Conservation (phyloP, 92 coral and sea anemone species). For the Galaxea fascicularis region DNA sequence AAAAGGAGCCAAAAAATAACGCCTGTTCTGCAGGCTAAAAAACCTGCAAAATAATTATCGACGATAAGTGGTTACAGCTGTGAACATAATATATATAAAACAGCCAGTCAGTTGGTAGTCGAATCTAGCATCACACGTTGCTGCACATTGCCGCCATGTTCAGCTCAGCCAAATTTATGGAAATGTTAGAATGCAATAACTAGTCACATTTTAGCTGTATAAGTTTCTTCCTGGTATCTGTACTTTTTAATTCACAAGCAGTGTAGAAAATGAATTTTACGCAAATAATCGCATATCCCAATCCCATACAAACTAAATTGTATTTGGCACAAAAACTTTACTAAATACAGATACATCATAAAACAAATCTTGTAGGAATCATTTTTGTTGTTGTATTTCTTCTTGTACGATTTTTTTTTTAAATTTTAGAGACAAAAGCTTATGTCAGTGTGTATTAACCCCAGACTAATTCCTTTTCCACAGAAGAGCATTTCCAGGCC, state of each 20-base stretch:
- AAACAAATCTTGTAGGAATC: neutral
- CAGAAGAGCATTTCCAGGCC: conserved; percentile 67
- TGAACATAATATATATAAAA: conserved; percentile 23
- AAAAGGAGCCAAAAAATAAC: too few relatives aligned
- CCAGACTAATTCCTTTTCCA: conserved; percentile 25
- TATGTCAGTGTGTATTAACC: conserved; percentile 2
- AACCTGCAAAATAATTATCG: conserved; percentile 12
- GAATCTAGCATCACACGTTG: conserved; percentile 17
- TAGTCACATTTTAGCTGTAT: too few relatives aligned
- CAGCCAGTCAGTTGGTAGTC: too few relatives aligned
- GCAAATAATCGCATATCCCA: too few relatives aligned
- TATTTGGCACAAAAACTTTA: too few relatives aligned
- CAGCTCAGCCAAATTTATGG: conserved; percentile 9
- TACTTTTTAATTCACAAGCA: too few relatives aligned
- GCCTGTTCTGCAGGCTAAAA: too few relatives aligned
- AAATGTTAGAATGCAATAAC: too few relatives aligned
- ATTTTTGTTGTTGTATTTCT: neutral
- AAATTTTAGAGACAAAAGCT: too few relatives aligned
- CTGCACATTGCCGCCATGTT: conserved; percentile 18
- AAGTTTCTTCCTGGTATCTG: too few relatives aligned
- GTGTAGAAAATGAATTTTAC: too few relatives aligned
- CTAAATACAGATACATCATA: neutral
- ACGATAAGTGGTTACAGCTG: conserved; percentile 13
- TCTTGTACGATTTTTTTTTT: neutral
- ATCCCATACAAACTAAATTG: too few relatives aligned